These are phyloP conservation scores for Istiophorus platypterus DNA, from an alignment of 2,113 vertebrate species.

Conservation along the genomic window DNA sequence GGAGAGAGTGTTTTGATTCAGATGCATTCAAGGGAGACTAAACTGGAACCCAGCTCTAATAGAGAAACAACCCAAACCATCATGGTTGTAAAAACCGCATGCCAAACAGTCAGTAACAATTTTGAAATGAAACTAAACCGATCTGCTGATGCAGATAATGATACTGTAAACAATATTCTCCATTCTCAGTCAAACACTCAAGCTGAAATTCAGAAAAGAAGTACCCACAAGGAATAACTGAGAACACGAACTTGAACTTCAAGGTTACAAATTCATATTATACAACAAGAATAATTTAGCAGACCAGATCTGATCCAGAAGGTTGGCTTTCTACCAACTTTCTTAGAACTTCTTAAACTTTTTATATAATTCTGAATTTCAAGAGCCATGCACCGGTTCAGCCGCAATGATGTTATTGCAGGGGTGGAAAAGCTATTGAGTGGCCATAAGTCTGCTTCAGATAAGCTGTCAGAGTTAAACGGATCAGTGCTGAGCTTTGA, in stretches of 20 bases:
- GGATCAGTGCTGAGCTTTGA: not conserved
- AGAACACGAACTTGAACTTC: not conserved
- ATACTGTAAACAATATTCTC: not conserved
- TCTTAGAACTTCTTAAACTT: not conserved
- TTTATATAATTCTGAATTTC: not conserved
- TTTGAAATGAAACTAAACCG: not conserved
- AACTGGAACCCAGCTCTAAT: not conserved
- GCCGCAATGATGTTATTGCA: no score
- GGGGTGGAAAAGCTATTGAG: not conserved
- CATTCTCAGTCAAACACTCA: not conserved
- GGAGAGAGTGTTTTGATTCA: conserved; percentile 4
- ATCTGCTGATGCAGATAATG: not conserved
- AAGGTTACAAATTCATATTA: not conserved
- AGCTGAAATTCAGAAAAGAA: not conserved
- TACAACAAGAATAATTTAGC: not conserved
- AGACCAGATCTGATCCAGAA: not conserved
- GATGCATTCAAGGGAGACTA: not conserved
- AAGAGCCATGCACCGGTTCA: not conserved
- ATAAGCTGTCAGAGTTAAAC: not conserved
- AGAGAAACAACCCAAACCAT: not conserved
- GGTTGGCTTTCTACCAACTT: not conserved
- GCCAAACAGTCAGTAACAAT: not conserved
- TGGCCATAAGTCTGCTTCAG: not conserved
- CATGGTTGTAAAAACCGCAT: not conserved
- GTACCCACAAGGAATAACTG: not conserved